Evolutionary conservation across 1,140 invertebrate genomes (phyloP), one percentile per base, ranked within the genome.

Genomic region (Stegodyphus dumicola): DNA sequence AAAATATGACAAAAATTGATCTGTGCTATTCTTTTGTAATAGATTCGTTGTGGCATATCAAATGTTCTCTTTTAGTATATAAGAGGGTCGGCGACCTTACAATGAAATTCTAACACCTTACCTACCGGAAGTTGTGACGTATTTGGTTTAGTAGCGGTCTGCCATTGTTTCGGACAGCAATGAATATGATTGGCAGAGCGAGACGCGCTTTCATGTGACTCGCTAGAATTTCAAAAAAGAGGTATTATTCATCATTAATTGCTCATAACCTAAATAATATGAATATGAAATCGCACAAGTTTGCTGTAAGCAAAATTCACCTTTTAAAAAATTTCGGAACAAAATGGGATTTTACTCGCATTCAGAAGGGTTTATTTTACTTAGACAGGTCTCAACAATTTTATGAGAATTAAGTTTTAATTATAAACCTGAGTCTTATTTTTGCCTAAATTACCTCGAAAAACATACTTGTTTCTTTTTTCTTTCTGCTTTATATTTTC

Each of bases 1-100:
- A 33, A 33, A 33, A 33, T 33, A 33, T 6, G 13, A n/a, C 65
- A 67, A 15, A 15, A 67, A 67, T 15, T 67, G 9, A n/a, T 17
- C 15, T 9, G 65, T n/a, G 9, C 65, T 1, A 60, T 67, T 67
- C n/a, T 67, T 15, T 67, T 67, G 65, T 17, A 5, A 33, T 33
- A 11, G 9, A 15, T 15, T 67, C 65, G 48, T 52, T 74, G 13
- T 53, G 53, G 71, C 71, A 74, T 74, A 74, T 7, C 15, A 15
- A 74, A 64, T 60, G 60, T 18, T 49, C 48, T 54, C 49, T 18
- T 83, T 83, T 66, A 49, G 60, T 33, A 17, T 53, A 54, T 69
- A 65, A 54, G 65, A 83, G 75, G 80, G 80, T 83, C 71, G 80
- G 56, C 80, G 71, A 83, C 80, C 80, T 66, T 75, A 73, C 71